Base-by-base conservation (phyloP, 2,888 invertebrate species). In the Nephrotoma guestfalica region DNA sequence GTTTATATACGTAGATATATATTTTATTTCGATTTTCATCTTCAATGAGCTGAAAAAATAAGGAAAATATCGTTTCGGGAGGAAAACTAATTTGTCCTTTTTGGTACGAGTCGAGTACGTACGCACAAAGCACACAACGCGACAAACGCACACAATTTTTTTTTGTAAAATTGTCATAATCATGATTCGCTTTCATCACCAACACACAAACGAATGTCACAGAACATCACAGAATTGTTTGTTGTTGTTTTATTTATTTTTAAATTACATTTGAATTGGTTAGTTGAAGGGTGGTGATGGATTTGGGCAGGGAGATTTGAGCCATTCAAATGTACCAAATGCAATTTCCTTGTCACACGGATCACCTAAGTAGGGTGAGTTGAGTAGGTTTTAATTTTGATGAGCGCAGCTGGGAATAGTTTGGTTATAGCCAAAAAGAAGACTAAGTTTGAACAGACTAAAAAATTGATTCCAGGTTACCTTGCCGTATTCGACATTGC, bases 21-120 rank as follows among this genome's bases (percentile, higher is more conserved):
- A 84, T 84, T 42, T 84, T 41, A 41, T 84, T 84, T 41, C 84
- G 84, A 84, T 84, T 84, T 84, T 84, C 84, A 41, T 83, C 83
- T 83, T 83, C 83, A 83, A 40, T 83, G 83, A 83, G 41, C 83
- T 83, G 83, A 83, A 83, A 40, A 84, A 42, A 41, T 41, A 41
- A 84, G 40, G 41, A 83, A 57, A 57, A 57, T 57, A 57, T 57
- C 51, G 51, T 57, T 6, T 57, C 51, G 51, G 51, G 51, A 57
- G 51, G 6, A 57, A 57, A 57, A 57, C 51, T 57, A 57, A 15
- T 57, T 57, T 57, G 51, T 57, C 15, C 15, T 57, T 57, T 57
- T 57, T 15, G 51, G 51, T 57, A 57, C 51, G 15, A 57, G 15
- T 57, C 51, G 51, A 57, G 51, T 51, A 51, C 47, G 15, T 57